phyloP scores from a whole-genome alignment of 2,113 vertebrate genomes.

The Mirounga angustirostris region DNA sequence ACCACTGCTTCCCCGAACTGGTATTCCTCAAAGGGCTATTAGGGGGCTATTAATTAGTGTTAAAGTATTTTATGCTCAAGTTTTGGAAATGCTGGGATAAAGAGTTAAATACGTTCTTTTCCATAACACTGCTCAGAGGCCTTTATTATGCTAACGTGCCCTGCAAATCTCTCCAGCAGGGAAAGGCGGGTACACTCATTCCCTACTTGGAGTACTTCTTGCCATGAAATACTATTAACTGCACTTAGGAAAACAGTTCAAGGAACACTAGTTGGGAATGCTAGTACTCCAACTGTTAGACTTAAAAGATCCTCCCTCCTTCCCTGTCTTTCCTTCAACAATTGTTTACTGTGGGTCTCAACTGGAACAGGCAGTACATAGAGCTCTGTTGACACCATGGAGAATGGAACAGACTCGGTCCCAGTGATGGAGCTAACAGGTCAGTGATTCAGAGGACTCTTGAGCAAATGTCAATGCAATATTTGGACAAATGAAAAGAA shows the following conservation, averaged over 20 bases:
- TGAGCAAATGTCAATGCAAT: not conserved
- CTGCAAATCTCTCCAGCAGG: not conserved
- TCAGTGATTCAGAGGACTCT: not conserved
- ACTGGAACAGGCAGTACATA: not conserved
- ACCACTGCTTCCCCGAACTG: not conserved
- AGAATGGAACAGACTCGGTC: not conserved
- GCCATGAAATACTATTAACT: not conserved
- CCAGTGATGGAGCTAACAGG: not conserved
- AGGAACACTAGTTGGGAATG: not conserved
- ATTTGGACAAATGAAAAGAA: conserved; percentile 57
- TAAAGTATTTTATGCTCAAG: not conserved
- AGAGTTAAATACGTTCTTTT: not conserved
- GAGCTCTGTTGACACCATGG: not conserved
- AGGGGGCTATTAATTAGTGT: not conserved
- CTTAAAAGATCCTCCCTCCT: not conserved
- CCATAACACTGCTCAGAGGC: not conserved
- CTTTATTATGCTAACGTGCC: not conserved
- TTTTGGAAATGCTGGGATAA: not conserved
- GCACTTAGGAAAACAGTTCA: conserved; percentile 32
- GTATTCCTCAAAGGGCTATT: conserved; percentile 27
- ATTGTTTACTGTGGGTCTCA: not conserved
- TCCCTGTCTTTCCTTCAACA: not conserved
- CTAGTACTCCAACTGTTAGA: not conserved
- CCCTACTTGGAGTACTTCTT: not conserved
- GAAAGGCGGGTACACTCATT: not conserved